These are phyloP conservation scores for Ochlodes sylvanus DNA, from an alignment of 2,888 invertebrate species.

Conservation along the genomic window DNA sequence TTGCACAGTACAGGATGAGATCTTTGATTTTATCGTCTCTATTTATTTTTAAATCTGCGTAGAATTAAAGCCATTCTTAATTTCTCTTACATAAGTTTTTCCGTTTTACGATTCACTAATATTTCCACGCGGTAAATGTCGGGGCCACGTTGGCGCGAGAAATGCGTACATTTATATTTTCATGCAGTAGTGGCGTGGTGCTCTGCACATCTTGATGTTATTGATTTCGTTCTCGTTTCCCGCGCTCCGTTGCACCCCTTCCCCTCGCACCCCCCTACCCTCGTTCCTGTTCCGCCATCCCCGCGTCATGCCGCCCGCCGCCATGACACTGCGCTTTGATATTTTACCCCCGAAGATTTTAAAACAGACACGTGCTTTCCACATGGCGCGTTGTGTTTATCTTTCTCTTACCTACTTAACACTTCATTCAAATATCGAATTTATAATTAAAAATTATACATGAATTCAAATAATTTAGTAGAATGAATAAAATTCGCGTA, in stretches of 20 bases:
- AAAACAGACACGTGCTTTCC: constrained; percentile 60
- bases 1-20: too few species aligned
- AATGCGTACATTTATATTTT: constrained; percentile 13
- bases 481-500: too few species aligned
- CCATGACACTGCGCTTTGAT: constrained; percentile 42
- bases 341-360: constrained; percentile 48
- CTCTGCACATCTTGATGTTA: constrained; percentile 55
- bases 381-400: constrained; percentile 40
- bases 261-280: constrained; percentile 45
- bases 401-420: too few species aligned
- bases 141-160: constrained; percentile 1
- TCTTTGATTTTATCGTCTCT: too few species aligned
- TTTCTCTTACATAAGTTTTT: too few species aligned
- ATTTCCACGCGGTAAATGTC: neutral
- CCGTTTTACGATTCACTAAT: neutral
- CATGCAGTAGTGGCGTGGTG: constrained; percentile 22
- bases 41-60: too few species aligned
- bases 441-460: neutral
- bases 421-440: too few species aligned
- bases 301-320: constrained; percentile 25
- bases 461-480: too few species aligned
- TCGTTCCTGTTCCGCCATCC: constrained; percentile 38
- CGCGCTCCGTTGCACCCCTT: constrained; percentile 51
- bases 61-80: too few species aligned
- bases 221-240: constrained; percentile 63